Evolutionary conservation across 1,140 invertebrate genomes (phyloP).

Genomic region (Micrasema minimum): DNA sequence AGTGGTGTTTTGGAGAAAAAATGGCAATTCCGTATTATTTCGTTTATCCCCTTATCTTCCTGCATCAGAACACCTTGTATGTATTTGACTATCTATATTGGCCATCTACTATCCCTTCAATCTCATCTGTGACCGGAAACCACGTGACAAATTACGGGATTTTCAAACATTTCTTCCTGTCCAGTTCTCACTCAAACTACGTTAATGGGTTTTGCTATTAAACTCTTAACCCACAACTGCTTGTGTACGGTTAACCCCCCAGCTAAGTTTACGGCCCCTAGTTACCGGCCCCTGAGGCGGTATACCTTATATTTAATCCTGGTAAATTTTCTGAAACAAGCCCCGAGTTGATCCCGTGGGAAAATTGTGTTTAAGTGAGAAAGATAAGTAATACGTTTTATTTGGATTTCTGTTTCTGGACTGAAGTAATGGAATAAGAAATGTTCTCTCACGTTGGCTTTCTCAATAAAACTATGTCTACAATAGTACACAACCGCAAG

Average conservation of each 20-base stretch:
- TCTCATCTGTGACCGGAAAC: not conserved
- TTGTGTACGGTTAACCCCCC: too few relatives aligned
- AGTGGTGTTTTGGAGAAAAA: too few relatives aligned
- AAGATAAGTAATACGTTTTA: not conserved
- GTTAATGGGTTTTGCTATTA: too few relatives aligned
- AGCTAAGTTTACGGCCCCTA: too few relatives aligned
- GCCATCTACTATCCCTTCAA: too few relatives aligned
- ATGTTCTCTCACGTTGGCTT: not conserved
- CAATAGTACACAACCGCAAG: too few relatives aligned
- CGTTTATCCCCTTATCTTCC: too few relatives aligned
- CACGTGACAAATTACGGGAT: slow-evolving; percentile 25
- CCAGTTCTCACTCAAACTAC: not conserved
- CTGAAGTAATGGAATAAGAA: not conserved
- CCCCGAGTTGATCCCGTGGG: slow-evolving; percentile 19
- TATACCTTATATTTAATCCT: slow-evolving; percentile 22
- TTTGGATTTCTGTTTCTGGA: not conserved
- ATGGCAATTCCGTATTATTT: too few relatives aligned
- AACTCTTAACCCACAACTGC: too few relatives aligned
- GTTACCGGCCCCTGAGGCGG: not conserved
- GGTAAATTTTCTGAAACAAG: slow-evolving; percentile 21
- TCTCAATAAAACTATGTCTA: too few relatives aligned
- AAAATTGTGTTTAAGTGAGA: slow-evolving; percentile 5
- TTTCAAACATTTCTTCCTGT: not conserved
- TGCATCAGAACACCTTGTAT: too few relatives aligned
- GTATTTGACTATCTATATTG: too few relatives aligned